Conservation (phyloP, 2,113 vertebrate species). For the Tringa solitaria region DNA sequence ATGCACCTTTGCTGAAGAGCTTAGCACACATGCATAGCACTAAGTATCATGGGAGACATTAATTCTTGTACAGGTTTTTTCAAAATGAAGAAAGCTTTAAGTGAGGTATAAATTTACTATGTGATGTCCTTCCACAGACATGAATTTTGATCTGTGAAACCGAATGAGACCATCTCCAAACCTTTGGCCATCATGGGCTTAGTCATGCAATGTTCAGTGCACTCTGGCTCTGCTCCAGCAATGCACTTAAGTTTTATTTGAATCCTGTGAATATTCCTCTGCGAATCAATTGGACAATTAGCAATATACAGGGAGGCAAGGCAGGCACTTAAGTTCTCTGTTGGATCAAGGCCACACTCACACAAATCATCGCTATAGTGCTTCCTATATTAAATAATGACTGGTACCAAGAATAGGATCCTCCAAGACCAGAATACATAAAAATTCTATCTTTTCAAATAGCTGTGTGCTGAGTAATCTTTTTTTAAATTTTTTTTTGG, state of each 20-base stretch:
- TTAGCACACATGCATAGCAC: background rate
- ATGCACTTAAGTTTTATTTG: conserved; percentile 40
- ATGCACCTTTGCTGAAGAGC: background rate
- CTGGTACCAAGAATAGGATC: background rate
- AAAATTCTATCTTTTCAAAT: background rate
- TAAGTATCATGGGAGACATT: background rate
- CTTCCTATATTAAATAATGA: background rate
- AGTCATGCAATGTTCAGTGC: background rate
- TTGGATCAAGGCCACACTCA: background rate
- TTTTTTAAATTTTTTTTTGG: background rate
- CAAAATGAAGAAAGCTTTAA: background rate
- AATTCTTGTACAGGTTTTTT: background rate
- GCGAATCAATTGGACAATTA: background rate
- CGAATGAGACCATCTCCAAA: background rate
- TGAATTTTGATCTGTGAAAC: background rate
- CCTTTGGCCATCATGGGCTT: background rate
- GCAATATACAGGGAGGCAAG: background rate
- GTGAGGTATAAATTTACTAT: background rate
- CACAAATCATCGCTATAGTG: background rate
- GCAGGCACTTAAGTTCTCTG: background rate
- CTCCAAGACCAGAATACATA: background rate
- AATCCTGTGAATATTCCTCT: background rate
- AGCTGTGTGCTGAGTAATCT: background rate
- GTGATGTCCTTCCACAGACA: background rate
- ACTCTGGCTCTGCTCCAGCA: conserved; percentile 42